Evolutionary conservation across 2,888 invertebrate species (phyloP), one percentile per base, ranked within the genome.

Genomic region (Molanna angustata): DNA sequence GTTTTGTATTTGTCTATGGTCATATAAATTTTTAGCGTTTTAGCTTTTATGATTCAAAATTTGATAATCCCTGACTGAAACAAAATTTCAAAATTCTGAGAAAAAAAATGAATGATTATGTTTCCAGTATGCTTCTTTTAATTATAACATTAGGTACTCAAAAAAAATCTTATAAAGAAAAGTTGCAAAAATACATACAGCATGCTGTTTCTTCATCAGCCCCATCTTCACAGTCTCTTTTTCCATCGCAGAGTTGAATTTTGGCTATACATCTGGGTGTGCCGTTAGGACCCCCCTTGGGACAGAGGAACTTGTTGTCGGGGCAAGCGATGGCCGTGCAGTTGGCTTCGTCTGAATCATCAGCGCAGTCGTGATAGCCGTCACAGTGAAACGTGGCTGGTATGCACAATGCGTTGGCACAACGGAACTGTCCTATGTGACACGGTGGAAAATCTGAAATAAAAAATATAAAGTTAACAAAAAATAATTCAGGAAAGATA

Each of bases 391-490:
- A 92, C 43, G 84, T 83, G 44, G 83, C 81, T 0, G 95, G 96
- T 64, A 98, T 94, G 72, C 98, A 98, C 9, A 94, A 80, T 0
- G 90, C 88, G 73, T 95, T 95, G 61, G 87, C 85, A 73, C 96
- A 96, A 31, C 94, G 83, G 74, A 95, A 96, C 74, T 96, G 95
- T 1, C 90, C 90, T 62, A 85, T 85, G 67, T 90, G 88, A 69
- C 94, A 95, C 0, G 88, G 82, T 1, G 91, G 91, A 68, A 94
- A 94, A 72, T 85, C 93, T 92, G 72, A n/a, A 63, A 56, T 56
- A 31, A 17, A 20, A 51, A 32, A 21, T 13, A 33, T 6, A 33
- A n/a, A n/a, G n/a, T n/a, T n/a, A n/a, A n/a, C n/a, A n/a, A n/a
- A n/a, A n/a, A n/a, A n/a, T n/a, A n/a, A n/a, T n/a, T n/a, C n/a